These are phyloP conservation scores for Uromys caudimaculatus DNA, from an alignment of 2,797 vertebrate species.

Conservation along the genomic window DNA sequence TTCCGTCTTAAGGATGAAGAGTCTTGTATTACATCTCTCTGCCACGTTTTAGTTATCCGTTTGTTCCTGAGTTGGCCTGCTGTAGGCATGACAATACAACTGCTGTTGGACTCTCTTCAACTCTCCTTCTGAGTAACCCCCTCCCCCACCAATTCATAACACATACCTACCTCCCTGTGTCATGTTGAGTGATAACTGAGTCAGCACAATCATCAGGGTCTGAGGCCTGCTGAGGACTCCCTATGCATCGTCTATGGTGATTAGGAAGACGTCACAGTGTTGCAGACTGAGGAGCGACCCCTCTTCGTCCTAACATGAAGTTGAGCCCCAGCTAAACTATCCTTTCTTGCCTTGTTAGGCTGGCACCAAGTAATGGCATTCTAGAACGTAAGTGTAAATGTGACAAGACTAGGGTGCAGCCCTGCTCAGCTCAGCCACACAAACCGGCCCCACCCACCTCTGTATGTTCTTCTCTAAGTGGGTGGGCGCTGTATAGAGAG, in stretches of 20 bases:
- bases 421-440: background rate
- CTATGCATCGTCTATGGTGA: accelerated
- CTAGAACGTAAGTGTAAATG: background rate
- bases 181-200: background rate
- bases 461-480: background rate
- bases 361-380: background rate
- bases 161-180: background rate
- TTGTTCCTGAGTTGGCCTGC: background rate
- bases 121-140: background rate
- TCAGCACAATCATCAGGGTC: background rate
- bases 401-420: accelerated
- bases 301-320: background rate
- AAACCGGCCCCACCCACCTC: background rate
- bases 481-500: background rate
- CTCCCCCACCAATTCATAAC: background rate
- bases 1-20: background rate
- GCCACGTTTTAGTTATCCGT: background rate
- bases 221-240: background rate
- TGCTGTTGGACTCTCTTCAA: background rate
- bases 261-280: background rate
- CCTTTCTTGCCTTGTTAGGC: background rate
- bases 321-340: background rate
- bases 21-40: background rate
- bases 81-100: background rate
- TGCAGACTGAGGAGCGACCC: background rate